phyloP scores from a whole-genome alignment of 2,888 invertebrate genomes.

The Drosophila seclusa region DNA sequence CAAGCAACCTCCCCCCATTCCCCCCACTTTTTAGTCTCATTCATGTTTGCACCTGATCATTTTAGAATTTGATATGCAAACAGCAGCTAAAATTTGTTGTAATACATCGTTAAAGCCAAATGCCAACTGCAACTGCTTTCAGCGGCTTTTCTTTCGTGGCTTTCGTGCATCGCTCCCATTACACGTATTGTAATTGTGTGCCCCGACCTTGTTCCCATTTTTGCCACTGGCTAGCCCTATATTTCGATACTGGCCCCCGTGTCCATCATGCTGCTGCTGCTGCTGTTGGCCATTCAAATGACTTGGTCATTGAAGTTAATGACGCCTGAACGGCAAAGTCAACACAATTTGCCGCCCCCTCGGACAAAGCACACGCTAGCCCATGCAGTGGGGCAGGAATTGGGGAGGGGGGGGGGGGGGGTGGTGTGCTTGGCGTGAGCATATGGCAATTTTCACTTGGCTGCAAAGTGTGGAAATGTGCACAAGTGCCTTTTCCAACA shows the following conservation, averaged over 20 bases:
- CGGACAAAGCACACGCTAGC: conserved; percentile 1
- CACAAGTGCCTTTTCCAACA: conserved; percentile 8
- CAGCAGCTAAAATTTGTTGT: conserved; percentile 47
- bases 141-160: background rate
- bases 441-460: conserved; percentile 69
- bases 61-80: conserved; percentile 76
- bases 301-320: conserved; percentile 78
- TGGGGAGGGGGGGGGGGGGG: background rate
- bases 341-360: conserved; percentile 42
- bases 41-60: conserved; percentile 78
- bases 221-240: background rate
- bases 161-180: conserved; percentile 52
- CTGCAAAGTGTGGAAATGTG: conserved; percentile 39
- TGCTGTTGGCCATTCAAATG: conserved; percentile 55
- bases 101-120: conserved; percentile 63
- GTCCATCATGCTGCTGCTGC: background rate
- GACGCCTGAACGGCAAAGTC: conserved; percentile 68
- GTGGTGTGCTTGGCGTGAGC: background rate
- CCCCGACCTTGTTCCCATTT: conserved; percentile 66
- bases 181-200: conserved; percentile 57
- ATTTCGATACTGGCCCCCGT: conserved; percentile 64
- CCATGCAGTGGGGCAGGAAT: too few species aligned
- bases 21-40: conserved; percentile 2
- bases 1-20: background rate
- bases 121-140: conserved; percentile 15